phyloP scores from a whole-genome alignment of 2,888 invertebrate species.

The Lycocerus yunnanus region DNA sequence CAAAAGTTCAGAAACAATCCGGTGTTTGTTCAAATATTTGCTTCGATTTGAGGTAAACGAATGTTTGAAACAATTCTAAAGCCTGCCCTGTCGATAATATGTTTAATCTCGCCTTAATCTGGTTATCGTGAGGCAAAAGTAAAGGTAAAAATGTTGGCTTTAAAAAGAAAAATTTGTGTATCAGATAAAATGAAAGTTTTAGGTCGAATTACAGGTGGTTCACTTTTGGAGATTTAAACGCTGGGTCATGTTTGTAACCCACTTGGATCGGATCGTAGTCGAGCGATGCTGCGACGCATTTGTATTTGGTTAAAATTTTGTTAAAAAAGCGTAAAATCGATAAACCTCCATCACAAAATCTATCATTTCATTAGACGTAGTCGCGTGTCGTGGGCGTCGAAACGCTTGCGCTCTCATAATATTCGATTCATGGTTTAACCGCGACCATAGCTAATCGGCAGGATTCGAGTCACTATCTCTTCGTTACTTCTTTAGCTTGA shows the following conservation, averaged over 20 bases:
- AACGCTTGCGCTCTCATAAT: constrained; percentile 47
- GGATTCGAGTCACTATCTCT: constrained; percentile 40
- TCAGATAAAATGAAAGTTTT: neutral
- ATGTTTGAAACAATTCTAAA: no score
- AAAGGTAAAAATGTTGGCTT: neutral
- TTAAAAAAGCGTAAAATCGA: constrained; percentile 16
- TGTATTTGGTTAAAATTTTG: neutral
- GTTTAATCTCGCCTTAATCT: neutral
- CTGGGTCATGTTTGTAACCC: neutral
- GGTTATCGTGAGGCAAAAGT: neutral
- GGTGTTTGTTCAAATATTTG: no score
- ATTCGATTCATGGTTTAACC: constrained; percentile 29
- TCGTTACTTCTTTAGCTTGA: constrained; percentile 37
- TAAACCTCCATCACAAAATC: constrained; percentile 16
- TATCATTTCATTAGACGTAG: constrained; percentile 36
- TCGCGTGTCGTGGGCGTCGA: constrained; percentile 53
- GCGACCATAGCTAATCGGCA: constrained; percentile 42
- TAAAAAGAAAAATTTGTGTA: neutral
- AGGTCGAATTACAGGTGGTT: neutral
- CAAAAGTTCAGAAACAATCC: no score
- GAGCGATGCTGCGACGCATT: neutral
- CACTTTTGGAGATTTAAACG: neutral
- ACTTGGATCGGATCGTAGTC: neutral
- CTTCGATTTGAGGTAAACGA: no score
- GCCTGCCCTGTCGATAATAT: neutral